phyloP scores from a whole-genome alignment of 2,888 invertebrate species.

The Stenolophus ochropezus region DNA sequence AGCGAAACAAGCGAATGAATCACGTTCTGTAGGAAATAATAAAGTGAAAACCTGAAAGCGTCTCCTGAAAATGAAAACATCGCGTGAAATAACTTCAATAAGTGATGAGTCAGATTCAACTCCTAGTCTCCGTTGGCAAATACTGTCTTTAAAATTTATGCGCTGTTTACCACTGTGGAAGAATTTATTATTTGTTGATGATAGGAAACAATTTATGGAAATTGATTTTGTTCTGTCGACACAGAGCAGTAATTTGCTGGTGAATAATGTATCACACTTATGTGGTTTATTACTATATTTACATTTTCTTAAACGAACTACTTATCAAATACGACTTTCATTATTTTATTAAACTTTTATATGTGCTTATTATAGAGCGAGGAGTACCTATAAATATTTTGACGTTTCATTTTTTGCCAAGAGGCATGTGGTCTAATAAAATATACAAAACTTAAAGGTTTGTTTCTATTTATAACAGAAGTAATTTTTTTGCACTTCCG shows the following conservation, averaged over 20 bases:
- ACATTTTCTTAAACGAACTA: not conserved
- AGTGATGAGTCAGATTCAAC: not conserved
- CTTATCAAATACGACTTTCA: too few species aligned
- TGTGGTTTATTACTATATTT: slow-evolving; percentile 11
- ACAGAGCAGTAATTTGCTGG: not conserved
- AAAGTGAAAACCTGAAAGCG: not conserved
- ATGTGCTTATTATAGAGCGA: too few species aligned
- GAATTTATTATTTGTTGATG: slow-evolving; percentile 7
- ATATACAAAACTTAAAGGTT: too few species aligned
- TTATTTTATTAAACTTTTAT: too few species aligned
- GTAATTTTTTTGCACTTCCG: too few species aligned
- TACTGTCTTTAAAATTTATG: not conserved
- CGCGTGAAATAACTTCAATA: not conserved
- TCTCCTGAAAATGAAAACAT: not conserved
- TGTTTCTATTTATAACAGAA: too few species aligned
- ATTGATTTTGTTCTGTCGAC: slow-evolving; percentile 19
- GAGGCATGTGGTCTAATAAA: too few species aligned
- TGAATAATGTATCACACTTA: not conserved
- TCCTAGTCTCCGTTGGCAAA: not conserved
- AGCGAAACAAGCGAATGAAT: too few species aligned
- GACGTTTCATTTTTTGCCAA: too few species aligned
- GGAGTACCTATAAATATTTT: too few species aligned
- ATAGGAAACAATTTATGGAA: slow-evolving; percentile 7
- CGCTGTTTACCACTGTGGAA: not conserved
- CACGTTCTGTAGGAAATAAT: too few species aligned